These are phyloP conservation scores for Papilio helenus DNA, from an alignment of 1,140 invertebrate genomes.

Conservation along the genomic window DNA sequence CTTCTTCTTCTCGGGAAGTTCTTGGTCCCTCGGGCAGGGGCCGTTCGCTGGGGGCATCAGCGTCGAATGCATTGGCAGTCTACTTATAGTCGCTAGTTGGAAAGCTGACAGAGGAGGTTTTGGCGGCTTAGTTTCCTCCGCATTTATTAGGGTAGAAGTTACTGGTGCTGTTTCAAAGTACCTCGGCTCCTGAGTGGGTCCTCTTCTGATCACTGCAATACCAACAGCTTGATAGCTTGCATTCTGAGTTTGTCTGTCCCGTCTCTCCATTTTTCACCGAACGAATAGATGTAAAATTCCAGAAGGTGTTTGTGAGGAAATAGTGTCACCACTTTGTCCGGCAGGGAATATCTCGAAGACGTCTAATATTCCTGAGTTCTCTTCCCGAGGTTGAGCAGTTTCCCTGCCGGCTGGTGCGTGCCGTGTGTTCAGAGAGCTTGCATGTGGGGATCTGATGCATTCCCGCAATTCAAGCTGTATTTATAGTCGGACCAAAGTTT, in stretches of 20 bases:
- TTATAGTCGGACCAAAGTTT: background rate
- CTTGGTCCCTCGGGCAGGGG: slow-evolving; percentile 5
- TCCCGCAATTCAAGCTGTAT: background rate
- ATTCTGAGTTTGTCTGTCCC: background rate
- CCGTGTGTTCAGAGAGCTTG: background rate
- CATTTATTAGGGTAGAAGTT: background rate
- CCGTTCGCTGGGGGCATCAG: slow-evolving; percentile 4
- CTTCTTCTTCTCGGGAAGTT: slow-evolving; percentile 13
- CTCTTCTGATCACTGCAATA: slow-evolving; percentile 3
- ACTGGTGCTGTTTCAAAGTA: background rate
- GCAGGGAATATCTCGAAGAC: slow-evolving; percentile 6
- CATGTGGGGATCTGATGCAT: background rate
- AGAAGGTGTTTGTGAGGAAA: background rate
- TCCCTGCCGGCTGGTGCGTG: slow-evolving; percentile 8
- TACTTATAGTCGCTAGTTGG: background rate
- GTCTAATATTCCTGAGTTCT: background rate
- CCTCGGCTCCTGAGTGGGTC: background rate
- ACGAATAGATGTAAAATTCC: no score
- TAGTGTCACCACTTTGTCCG: background rate
- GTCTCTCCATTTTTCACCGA: background rate
- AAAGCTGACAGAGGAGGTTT: slow-evolving; percentile 4
- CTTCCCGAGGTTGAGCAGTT: background rate
- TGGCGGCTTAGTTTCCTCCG: background rate
- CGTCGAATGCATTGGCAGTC: slow-evolving; percentile 10
- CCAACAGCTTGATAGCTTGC: background rate